Evolutionary conservation across 2,797 vertebrate species (phyloP), one percentile per base, ranked within the genome.

Genomic region (Poeciliopsis paucimaculata): DNA sequence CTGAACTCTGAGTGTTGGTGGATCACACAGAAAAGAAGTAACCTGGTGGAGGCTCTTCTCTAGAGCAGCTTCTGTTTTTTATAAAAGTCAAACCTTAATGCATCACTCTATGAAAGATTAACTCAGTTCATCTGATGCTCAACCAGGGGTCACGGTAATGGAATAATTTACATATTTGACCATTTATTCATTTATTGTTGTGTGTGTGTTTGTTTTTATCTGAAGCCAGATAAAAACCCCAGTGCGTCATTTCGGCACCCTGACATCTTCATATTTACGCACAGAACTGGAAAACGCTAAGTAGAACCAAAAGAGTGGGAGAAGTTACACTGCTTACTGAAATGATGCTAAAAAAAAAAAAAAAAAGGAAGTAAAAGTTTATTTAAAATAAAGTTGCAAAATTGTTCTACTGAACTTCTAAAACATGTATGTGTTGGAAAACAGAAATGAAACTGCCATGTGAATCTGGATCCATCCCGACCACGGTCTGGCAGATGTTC

Each of bases 1-100:
- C 77, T 66, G 73, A 84, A 75, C 73, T 81, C 51, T 82, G 86
- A 78, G 82, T 82, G 60, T 71, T 79, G 81, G 77, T 80, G 77
- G 84, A 84, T 84, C 81, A 78, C 75, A 83, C 77, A 36, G 74
- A 84, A 76, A 43, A 5, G 5, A 3, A 46, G 13, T 49, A 72
- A 74, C 88, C 53, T 80, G 78, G 20, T 75, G 77, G 74, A 47
- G n/a, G 46, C 36, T 66, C 45, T 82, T 85, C 71, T 78, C 60
- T 60, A 5, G 28, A 82, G 60, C 75, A 41, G 73, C 66, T 81
- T 31, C 51, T 72, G 72, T 72, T 70, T 39, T 39, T 70, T 20
- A 10, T 20, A 20, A 43, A 43, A 43, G 2, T 12, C 39, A 70
- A 26, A 70, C 36, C 3, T 41, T 6, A 41, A 68, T 1, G 4